phyloP scores from a whole-genome alignment of 2,113 vertebrate species.

The Andinoacara biseriatus region DNA sequence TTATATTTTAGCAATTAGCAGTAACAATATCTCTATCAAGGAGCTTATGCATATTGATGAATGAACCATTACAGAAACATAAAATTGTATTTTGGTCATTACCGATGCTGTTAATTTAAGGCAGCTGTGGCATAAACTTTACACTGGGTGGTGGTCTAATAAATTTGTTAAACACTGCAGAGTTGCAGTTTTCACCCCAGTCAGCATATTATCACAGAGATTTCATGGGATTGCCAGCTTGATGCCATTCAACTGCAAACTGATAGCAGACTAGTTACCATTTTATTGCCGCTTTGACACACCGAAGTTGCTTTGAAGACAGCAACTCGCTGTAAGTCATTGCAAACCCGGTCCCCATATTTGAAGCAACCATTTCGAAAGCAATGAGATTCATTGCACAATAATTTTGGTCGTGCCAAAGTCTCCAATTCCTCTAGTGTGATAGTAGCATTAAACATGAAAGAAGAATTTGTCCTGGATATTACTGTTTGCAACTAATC shows the following conservation, averaged over 20 bases:
- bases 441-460: neutral
- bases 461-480: neutral
- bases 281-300: neutral
- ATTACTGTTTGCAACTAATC: neutral
- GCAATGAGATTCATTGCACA: neutral
- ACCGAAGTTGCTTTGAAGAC: neutral
- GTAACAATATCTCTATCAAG: no score
- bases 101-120: no score
- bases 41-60: no score
- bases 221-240: neutral
- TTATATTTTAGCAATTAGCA: no score
- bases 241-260: neutral
- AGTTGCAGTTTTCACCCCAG: neutral
- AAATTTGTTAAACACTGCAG: neutral
- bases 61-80: no score
- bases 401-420: neutral
- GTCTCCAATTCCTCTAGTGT: neutral
- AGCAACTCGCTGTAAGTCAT: neutral
- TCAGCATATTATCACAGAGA: neutral
- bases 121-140: no score
- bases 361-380: neutral
- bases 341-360: accelerated
- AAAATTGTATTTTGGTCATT: no score
- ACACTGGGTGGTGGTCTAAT: no score
- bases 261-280: neutral